Percentiles rank a stretch among this genome's conserved stretches.
Evolutionary conservation across 2,113 vertebrate species (phyloP).

Genomic region (Gasterosteus nipponicus): DNA sequence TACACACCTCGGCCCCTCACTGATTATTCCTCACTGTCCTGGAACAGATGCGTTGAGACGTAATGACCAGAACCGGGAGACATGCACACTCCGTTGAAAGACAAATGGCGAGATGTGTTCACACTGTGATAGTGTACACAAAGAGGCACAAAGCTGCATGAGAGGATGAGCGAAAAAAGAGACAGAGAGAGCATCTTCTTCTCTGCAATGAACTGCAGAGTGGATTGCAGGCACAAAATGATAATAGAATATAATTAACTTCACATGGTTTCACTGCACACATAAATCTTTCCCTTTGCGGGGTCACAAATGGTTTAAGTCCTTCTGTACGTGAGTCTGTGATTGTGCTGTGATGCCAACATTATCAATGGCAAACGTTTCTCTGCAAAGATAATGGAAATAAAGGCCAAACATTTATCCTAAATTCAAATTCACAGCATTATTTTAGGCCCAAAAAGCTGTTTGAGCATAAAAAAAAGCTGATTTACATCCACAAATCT

Average conservation of each 20-base stretch:
- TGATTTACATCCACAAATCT: slow-evolving; percentile 4
- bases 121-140: slow-evolving; percentile 47
- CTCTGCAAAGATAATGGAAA: slow-evolving; percentile 37
- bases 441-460: not conserved
- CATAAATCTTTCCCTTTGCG: slow-evolving; percentile 58
- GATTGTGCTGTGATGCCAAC: slow-evolving; percentile 59
- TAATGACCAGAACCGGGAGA: slow-evolving; percentile 30
- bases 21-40: slow-evolving; percentile 42
- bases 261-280: slow-evolving; percentile 65
- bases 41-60: slow-evolving; percentile 45
- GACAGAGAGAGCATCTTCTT: slow-evolving; percentile 22
- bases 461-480: slow-evolving; percentile 23
- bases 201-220: slow-evolving; percentile 54
- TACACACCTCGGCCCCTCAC: slow-evolving; percentile 38
- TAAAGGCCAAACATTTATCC: slow-evolving; percentile 18
- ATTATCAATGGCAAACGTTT: slow-evolving; percentile 37
- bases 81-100: slow-evolving; percentile 18
- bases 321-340: slow-evolving; percentile 42
- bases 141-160: slow-evolving; percentile 73
- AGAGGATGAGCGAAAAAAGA: slow-evolving; percentile 22
- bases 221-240: slow-evolving; percentile 72
- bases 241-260: slow-evolving; percentile 72
- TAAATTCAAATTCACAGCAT: slow-evolving; percentile 52
- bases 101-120: slow-evolving; percentile 50
- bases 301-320: slow-evolving; percentile 60